A percentile compares a stretch with the other conserved stretches of the same genome.
phyloP scores from a whole-genome alignment of 2,797 vertebrate species.

The Cheirogaleus major region DNA sequence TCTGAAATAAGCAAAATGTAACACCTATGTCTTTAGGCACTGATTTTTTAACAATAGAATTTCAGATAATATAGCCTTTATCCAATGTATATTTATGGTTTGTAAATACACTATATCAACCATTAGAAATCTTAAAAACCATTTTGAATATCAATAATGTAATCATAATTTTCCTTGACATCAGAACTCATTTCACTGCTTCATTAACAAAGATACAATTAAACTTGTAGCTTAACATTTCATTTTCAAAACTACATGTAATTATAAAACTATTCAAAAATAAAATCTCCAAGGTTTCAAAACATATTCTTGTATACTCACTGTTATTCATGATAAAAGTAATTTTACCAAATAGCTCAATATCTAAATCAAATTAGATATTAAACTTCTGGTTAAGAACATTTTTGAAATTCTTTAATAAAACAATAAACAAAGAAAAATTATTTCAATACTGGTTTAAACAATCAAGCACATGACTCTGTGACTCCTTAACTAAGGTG shows the following conservation, averaged over 20 bases:
- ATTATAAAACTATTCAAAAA: not conserved
- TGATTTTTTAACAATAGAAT: not conserved
- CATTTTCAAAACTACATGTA: not conserved
- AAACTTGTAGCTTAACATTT: not conserved
- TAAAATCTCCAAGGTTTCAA: not conserved
- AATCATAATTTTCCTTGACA: not conserved
- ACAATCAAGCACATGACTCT: not conserved
- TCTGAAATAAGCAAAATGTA: conserved; percentile 14
- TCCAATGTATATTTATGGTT: not conserved
- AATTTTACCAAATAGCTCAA: not conserved
- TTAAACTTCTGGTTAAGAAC: not conserved
- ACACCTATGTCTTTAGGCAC: not conserved
- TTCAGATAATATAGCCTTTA: not conserved
- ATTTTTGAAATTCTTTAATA: not conserved
- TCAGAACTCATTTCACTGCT: not conserved
- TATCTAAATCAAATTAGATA: not conserved
- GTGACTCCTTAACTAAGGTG: not conserved
- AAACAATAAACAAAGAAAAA: not conserved
- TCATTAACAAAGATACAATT: not conserved
- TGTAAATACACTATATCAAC: not conserved
- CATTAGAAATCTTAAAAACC: not conserved
- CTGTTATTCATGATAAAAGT: not conserved
- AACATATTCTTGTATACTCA: not conserved
- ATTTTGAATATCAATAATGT: not conserved
- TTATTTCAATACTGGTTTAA: not conserved